A percentile compares a stretch with the other conserved stretches of the same genome.
Conservation (phyloP, 2,113 vertebrate genomes). For the Carettochelys insculpta region DNA sequence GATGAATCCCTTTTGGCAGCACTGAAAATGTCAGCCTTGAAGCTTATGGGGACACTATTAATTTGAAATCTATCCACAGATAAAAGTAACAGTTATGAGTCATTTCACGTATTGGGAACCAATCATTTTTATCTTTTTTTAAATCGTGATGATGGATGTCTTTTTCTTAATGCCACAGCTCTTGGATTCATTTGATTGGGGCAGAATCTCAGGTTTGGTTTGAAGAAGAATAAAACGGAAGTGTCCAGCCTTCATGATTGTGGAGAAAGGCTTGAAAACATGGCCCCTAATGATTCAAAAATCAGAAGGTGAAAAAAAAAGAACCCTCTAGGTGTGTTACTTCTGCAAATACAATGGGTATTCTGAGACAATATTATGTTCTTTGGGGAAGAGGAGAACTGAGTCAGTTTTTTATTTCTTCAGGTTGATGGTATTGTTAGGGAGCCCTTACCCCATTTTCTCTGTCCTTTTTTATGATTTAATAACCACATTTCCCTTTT, state of each 20-base stretch:
- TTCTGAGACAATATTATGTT: not conserved
- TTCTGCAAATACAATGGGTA: not conserved
- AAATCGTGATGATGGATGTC: not conserved
- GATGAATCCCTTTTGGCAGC: not conserved
- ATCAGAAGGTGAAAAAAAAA: not conserved
- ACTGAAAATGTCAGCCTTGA: not conserved
- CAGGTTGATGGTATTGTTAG: not conserved
- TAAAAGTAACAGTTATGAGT: not conserved
- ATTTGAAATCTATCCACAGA: not conserved
- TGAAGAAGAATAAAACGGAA: not conserved
- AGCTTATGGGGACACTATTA: not conserved
- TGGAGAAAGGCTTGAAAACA: not conserved
- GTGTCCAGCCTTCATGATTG: not conserved
- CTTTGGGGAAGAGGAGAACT: not conserved
- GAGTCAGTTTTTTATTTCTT: not conserved
- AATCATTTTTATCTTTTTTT: not conserved
- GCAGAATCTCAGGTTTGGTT: not conserved
- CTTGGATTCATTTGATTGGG: not conserved
- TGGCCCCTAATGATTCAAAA: not conserved
- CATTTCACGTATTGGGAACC: not conserved
- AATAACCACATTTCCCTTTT: not conserved
- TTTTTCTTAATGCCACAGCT: not conserved
- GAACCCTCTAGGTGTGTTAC: not conserved
- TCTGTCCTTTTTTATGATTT: not conserved
- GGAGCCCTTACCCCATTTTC: not conserved